phyloP scores from a whole-genome alignment of 2,797 vertebrate genomes.

The Anableps anableps region DNA sequence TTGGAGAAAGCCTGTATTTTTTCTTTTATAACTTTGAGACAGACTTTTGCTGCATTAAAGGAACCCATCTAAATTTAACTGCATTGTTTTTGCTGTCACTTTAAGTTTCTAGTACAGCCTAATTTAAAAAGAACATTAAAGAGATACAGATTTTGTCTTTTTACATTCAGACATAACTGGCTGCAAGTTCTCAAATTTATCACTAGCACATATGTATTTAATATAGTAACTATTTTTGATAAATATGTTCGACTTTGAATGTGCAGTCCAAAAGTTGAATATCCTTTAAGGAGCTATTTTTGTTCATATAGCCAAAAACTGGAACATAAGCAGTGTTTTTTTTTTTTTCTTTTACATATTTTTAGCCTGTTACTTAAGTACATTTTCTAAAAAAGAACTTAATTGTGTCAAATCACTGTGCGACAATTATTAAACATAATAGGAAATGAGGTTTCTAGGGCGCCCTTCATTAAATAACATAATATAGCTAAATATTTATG shows the following conservation, averaged over 20 bases:
- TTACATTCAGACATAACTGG: background rate
- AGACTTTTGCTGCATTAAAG: conserved; percentile 51
- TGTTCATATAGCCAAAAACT: conserved; percentile 25
- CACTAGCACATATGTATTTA: background rate
- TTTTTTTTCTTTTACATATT: background rate
- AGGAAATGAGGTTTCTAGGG: conserved; percentile 59
- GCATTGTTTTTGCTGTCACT: background rate
- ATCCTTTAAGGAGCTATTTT: conserved; percentile 18
- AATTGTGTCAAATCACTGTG: conserved; percentile 57
- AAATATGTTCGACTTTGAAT: background rate
- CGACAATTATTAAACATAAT: conserved; percentile 52
- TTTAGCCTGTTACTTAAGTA: conserved; percentile 40
- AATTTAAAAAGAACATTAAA: conserved; percentile 1
- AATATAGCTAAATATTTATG: background rate
- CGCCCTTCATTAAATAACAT: conserved; percentile 52
- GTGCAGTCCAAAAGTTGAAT: background rate
- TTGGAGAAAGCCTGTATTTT: background rate
- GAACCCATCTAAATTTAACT: conserved; percentile 17
- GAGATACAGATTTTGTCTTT: background rate
- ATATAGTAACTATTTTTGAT: background rate
- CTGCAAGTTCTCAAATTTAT: background rate
- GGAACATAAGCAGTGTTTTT: background rate
- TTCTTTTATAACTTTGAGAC: conserved; percentile 18
- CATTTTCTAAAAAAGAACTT: conserved; percentile 58
- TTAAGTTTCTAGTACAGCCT: background rate